A percentile compares a stretch with the other conserved stretches of the same genome.
phyloP scores from a whole-genome alignment of 1,140 invertebrate species.

The Plutomurus gul region DNA sequence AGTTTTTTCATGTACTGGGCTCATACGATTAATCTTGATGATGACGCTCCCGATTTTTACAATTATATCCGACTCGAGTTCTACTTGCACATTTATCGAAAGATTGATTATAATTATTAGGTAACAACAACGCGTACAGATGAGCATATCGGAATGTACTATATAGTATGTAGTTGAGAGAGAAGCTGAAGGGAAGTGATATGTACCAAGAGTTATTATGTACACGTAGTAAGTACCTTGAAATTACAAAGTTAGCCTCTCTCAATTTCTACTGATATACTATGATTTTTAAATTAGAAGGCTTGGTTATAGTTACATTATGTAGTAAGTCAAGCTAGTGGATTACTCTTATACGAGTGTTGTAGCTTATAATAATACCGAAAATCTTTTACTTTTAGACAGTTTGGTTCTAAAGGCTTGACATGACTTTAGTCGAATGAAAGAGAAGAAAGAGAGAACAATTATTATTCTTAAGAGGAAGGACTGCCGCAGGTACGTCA shows the following conservation, averaged over 20 bases:
- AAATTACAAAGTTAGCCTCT: too few relatives aligned
- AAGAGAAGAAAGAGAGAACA: not conserved
- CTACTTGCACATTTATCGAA: not conserved
- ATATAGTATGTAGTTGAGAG: not conserved
- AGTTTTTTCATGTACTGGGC: not conserved
- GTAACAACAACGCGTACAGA: too few relatives aligned
- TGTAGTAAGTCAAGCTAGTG: too few relatives aligned
- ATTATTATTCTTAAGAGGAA: conserved; percentile 12
- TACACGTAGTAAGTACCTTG: too few relatives aligned
- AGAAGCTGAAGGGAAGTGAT: not conserved
- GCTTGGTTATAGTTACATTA: too few relatives aligned
- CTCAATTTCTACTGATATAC: too few relatives aligned
- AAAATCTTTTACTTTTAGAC: not conserved
- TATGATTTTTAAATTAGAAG: too few relatives aligned
- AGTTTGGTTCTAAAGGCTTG: not conserved
- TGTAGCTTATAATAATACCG: too few relatives aligned
- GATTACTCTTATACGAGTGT: too few relatives aligned
- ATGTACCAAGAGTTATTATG: not conserved
- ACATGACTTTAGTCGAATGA: not conserved
- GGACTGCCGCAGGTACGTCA: not conserved
- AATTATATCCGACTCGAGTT: not conserved
- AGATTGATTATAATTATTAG: conserved; percentile 1
- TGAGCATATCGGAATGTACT: not conserved
- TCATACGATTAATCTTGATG: not conserved
- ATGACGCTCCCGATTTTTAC: conserved; percentile 8